Base-by-base conservation (phyloP, 2,113 vertebrate species). In the Haemorhous mexicanus region DNA sequence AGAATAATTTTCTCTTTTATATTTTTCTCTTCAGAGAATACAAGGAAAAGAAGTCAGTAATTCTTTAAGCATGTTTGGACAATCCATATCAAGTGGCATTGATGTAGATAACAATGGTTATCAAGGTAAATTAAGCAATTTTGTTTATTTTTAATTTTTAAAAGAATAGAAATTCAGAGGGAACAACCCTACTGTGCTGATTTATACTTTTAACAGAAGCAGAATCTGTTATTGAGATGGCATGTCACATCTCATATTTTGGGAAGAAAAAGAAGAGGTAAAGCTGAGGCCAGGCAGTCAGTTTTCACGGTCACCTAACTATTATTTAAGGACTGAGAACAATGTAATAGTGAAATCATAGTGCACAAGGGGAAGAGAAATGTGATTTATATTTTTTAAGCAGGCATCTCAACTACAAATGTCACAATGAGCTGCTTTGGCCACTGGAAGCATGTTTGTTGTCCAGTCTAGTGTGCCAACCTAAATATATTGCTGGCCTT, bases 21-120 rank as follows among this genome's bases (percentile, higher is more conserved):
- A 0, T 97, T 81, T 90, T 90, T 43, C 53, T 95, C 91, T 82
- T 84, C 93, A 99, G 98, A 98, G 98, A 97, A 98, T 99, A 88
- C 97, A 98, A 90, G 98, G 97, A 56, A 97, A 96, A 39, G 78
- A 97, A 61, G 87, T 98, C 72, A 97, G 98, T 73, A 90, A 96
- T 67, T 95, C 95, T 55, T 97, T 99, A 88, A 98, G 96, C 75
- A 99, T 98, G 98, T 99, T 99, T 96, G 98, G 98, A 75, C 98
- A 99, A 68, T 99, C 98, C 49, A 98, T 99, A 94, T 98, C 98
- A 69, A 98, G 98, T 67, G 97, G 97, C 90, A 94, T 99, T 41
- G 98, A 99, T 96, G 97, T 97, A 84, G 98, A 99, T 96, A 96
- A 98, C 89, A 99, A 99, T 95, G 98, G 98, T 49, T 99, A 98